Conservation (phyloP, 2,113 vertebrate genomes). For the Vicugna pacos region DNA sequence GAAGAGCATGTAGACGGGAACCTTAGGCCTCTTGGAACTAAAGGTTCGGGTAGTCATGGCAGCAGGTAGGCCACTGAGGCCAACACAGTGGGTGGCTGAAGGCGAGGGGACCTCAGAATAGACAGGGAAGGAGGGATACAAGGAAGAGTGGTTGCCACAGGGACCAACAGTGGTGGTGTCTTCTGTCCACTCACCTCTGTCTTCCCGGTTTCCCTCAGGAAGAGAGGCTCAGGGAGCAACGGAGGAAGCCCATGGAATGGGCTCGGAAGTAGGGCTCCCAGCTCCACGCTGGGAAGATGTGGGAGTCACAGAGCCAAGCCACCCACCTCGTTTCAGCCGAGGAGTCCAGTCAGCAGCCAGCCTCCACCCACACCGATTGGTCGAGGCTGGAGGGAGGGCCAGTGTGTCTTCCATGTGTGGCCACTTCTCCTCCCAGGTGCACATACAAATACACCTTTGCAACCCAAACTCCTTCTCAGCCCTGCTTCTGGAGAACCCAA, state of each 20-base stretch:
- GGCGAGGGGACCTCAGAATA: neutral
- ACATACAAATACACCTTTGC: rapidly evolving
- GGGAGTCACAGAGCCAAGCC: neutral
- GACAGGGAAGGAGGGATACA: too few species aligned
- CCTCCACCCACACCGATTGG: too few species aligned
- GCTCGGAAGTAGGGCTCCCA: neutral
- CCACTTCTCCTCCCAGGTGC: neutral
- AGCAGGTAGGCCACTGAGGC: neutral
- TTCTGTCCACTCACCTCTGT: neutral
- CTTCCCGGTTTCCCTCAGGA: neutral
- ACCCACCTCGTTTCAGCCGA: neutral
- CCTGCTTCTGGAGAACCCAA: neutral
- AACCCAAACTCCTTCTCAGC: too few species aligned
- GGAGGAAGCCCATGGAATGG: neutral
- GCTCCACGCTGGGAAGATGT: neutral
- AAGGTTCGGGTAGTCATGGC: neutral
- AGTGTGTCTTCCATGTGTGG: too few species aligned
- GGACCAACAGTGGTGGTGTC: too few species aligned
- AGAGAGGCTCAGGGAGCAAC: neutral
- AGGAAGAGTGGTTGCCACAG: neutral
- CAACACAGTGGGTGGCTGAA: neutral
- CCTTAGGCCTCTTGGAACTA: too few species aligned
- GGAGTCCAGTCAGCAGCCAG: neutral
- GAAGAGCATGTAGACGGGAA: neutral
- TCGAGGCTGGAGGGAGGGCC: neutral